phyloP scores from a whole-genome alignment of 2,888 invertebrate species.

The Pseudococcus jackbeardsleyi region DNA sequence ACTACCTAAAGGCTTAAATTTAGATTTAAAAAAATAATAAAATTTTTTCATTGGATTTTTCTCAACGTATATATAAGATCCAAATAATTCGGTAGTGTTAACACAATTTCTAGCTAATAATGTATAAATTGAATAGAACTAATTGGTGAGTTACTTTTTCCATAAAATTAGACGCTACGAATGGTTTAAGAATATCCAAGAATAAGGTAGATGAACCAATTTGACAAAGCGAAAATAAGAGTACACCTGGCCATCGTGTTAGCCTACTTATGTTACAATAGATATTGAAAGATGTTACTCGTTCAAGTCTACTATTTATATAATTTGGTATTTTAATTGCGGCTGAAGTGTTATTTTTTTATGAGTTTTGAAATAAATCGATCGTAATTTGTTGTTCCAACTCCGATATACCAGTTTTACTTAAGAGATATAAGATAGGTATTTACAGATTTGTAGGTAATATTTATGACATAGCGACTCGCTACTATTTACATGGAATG shows the following conservation, averaged over 20 bases:
- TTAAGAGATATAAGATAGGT: not conserved
- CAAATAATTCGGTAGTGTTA: not conserved
- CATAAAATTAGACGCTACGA: not conserved
- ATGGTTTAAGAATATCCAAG: not conserved
- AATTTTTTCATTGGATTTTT: not conserved
- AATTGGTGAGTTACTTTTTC: not conserved
- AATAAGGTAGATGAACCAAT: not conserved
- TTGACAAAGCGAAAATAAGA: slow-evolving; percentile 37
- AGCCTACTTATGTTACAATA: not conserved
- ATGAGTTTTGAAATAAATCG: not conserved
- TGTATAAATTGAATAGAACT: not conserved
- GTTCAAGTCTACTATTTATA: not conserved
- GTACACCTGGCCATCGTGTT: slow-evolving; percentile 32
- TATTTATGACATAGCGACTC: not conserved
- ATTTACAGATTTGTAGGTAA: not conserved
- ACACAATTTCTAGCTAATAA: not conserved
- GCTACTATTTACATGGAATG: too few relatives aligned
- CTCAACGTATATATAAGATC: not conserved
- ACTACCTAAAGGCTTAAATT: slow-evolving; percentile 50
- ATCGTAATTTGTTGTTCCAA: not conserved
- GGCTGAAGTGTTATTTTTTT: not conserved
- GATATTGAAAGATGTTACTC: slow-evolving; percentile 6
- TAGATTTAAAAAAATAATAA: not conserved
- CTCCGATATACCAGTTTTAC: not conserved
- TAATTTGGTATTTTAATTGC: not conserved